phyloP scores from a whole-genome alignment of 2,797 vertebrate genomes.

The Pipistrellus kuhlii region DNA sequence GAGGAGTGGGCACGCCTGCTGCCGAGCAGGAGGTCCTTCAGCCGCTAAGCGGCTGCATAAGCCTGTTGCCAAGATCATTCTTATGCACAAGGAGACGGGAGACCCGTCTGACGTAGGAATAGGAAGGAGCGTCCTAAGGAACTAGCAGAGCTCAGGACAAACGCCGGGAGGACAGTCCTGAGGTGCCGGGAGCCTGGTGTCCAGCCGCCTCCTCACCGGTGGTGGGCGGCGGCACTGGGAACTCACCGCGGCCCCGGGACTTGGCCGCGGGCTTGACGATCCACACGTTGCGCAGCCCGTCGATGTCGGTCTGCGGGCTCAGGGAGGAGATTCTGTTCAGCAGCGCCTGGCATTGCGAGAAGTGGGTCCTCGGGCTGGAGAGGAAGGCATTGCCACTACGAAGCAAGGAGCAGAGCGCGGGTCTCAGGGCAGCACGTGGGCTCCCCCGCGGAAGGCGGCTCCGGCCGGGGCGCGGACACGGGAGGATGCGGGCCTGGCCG shows the following conservation, averaged over 20 bases:
- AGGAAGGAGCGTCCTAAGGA: accelerated
- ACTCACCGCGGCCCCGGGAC: constrained; percentile 84
- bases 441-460: not conserved
- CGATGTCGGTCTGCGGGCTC: constrained; percentile 80
- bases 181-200: accelerated
- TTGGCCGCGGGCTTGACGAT: constrained; percentile 85
- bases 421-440: no score
- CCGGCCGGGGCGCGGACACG: accelerated
- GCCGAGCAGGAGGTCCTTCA: not conserved
- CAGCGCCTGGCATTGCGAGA: constrained; percentile 80
- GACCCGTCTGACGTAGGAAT: not conserved
- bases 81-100: accelerated
- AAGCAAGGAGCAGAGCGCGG: not conserved
- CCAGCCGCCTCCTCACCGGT: accelerated
- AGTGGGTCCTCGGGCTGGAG: constrained; percentile 64
- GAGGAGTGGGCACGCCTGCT: not conserved
- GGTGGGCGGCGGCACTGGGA: not conserved
- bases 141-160: accelerated
- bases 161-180: not conserved
- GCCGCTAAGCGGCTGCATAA: accelerated
- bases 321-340: constrained; percentile 74
- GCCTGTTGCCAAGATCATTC: not conserved
- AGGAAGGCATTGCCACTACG: constrained; percentile 78
- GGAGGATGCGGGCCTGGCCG: not conserved
- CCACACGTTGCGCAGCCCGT: constrained; percentile 84